Evolutionary conservation across 2,797 vertebrate genomes (phyloP).

Genomic region (Clamator glandarius): DNA sequence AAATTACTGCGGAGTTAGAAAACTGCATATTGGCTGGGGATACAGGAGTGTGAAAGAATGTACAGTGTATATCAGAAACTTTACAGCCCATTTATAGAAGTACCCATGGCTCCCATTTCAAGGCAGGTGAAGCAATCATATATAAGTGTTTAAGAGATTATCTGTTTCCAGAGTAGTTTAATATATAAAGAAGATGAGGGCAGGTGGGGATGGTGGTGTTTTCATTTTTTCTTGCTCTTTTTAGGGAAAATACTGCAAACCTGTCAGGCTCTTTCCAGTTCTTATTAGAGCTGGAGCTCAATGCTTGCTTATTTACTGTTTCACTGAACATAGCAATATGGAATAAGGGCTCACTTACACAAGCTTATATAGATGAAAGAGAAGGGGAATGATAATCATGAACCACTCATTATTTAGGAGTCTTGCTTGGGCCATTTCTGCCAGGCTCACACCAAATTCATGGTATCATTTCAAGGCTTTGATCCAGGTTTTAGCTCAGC

Average conservation of each 20-base stretch:
- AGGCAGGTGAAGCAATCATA: neutral
- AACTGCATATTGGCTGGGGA: neutral
- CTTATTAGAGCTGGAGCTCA: constrained; percentile 1
- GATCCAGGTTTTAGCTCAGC: no score
- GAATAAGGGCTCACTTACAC: constrained; percentile 30
- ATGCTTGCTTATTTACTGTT: constrained; percentile 32
- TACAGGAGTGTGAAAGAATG: neutral
- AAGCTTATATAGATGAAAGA: constrained; percentile 28
- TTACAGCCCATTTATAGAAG: constrained; percentile 2
- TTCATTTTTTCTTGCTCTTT: neutral
- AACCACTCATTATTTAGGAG: constrained; percentile 28
- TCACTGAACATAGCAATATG: neutral
- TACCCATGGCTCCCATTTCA: neutral
- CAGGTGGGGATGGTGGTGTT: neutral
- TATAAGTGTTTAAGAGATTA: neutral
- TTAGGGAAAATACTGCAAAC: neutral
- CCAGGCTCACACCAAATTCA: neutral
- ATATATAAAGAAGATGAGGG: neutral
- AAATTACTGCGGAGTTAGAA: neutral
- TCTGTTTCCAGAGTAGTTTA: neutral
- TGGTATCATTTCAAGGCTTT: constrained; percentile 45
- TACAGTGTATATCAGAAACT: neutral
- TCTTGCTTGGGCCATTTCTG: constrained; percentile 3
- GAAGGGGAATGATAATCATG: neutral
- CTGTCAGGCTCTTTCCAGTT: neutral